phyloP scores from a whole-genome alignment of 2,888 invertebrate genomes.

The Lepidocyrtinus sp. region DNA sequence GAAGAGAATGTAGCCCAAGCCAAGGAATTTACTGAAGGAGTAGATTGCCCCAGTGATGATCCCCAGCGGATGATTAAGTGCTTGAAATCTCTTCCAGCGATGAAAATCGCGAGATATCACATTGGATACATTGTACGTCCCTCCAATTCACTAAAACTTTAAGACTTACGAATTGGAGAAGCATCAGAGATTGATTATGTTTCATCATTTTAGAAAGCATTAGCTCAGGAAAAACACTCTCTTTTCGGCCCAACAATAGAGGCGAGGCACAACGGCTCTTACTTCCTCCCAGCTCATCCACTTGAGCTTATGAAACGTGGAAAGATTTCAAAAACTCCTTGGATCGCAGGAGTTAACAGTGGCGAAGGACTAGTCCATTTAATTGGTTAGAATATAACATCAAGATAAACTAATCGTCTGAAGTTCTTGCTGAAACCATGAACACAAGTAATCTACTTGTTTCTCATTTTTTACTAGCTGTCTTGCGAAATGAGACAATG shows the following conservation, averaged over 20 bases:
- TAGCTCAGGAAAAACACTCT: slow-evolving; percentile 60
- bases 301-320: slow-evolving; percentile 25
- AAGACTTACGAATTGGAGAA: background rate
- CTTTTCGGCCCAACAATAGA: slow-evolving; percentile 66
- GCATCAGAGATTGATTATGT: background rate
- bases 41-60: slow-evolving; percentile 57
- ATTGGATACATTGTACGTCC: slow-evolving; percentile 58
- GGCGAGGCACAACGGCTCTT: slow-evolving; percentile 40
- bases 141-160: no score
- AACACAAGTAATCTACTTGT: slow-evolving; percentile 7
- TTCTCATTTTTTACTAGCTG: slow-evolving; percentile 31
- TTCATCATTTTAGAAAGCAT: slow-evolving; percentile 51
- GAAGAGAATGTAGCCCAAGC: slow-evolving; percentile 47
- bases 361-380: slow-evolving; percentile 67
- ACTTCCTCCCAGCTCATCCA: slow-evolving; percentile 60
- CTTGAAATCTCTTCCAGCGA: slow-evolving; percentile 47
- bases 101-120: slow-evolving; percentile 58
- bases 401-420: no score
- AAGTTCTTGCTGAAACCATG: no score
- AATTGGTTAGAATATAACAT: slow-evolving; percentile 34
- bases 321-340: slow-evolving; percentile 62
- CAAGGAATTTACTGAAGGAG: slow-evolving; percentile 38
- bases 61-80: slow-evolving; percentile 43
- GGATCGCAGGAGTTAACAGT: slow-evolving; percentile 63
- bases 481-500: slow-evolving; percentile 54